Conservation (phyloP, 2,888 invertebrate species). For the Dione juno region DNA sequence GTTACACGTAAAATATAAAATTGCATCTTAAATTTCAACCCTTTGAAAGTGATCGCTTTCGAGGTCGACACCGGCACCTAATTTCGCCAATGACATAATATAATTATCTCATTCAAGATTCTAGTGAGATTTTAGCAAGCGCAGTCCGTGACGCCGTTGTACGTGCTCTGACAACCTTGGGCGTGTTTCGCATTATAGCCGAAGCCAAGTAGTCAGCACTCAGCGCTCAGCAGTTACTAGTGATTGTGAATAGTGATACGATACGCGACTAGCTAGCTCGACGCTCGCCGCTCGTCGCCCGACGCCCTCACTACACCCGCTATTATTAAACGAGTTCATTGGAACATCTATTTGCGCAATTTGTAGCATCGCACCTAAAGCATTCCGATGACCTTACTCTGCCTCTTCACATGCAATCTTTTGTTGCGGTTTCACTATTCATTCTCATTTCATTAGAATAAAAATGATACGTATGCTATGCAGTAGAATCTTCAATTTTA, state of each 20-base stretch:
- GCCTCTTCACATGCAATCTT: constrained; percentile 54
- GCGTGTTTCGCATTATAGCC: constrained; percentile 59
- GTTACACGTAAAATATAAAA: neutral
- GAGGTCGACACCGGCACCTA: constrained; percentile 13
- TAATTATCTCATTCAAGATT: constrained; percentile 55
- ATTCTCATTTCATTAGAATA: constrained; percentile 29
- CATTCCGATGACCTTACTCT: constrained; percentile 76
- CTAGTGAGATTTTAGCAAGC: constrained; percentile 58
- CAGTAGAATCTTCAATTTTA: neutral
- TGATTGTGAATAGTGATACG: constrained; percentile 53
- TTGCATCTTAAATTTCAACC: too few relatives aligned
- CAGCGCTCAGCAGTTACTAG: neutral
- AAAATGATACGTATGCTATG: constrained; percentile 25
- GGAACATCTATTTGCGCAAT: constrained; percentile 84
- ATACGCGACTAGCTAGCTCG: constrained; percentile 49
- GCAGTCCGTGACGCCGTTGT: constrained; percentile 55
- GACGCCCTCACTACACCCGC: constrained; percentile 78
- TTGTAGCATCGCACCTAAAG: constrained; percentile 74
- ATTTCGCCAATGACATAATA: constrained; percentile 44
- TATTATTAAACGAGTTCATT: constrained; percentile 83
- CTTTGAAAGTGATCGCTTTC: constrained; percentile 5
- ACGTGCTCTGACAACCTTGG: constrained; percentile 65
- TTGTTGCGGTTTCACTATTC: constrained; percentile 38
- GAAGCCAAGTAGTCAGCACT: constrained; percentile 1
- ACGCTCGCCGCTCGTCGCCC: constrained; percentile 52